phyloP scores from a whole-genome alignment of 1,140 invertebrate species.

The Panagrolaimus sp. region DNA sequence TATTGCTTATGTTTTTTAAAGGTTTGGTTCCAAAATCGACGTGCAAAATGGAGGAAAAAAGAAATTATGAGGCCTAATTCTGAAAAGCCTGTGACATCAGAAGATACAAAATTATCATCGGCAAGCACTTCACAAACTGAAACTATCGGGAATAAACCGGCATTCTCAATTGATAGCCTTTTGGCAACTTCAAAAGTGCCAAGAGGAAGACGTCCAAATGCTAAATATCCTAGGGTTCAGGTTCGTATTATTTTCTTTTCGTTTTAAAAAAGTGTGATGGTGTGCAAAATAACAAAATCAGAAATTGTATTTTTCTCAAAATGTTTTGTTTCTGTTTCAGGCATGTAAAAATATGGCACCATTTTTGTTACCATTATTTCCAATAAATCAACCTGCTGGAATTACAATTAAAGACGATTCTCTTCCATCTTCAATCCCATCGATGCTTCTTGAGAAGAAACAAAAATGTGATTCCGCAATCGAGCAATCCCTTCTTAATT shows the following conservation, averaged over 20 bases:
- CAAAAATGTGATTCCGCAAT: neutral
- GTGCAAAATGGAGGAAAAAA: conserved; percentile 78
- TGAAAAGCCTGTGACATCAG: neutral
- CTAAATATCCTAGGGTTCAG: conserved; percentile 61
- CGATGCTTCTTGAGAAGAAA: no score
- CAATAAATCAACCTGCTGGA: conserved; percentile 61
- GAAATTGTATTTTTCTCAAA: no score
- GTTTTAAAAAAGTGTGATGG: no score
- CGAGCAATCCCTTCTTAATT: neutral
- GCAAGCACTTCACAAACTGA: neutral
- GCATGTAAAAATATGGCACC: conserved; percentile 60
- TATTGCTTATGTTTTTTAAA: conserved; percentile 60
- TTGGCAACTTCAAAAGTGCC: conserved; percentile 55
- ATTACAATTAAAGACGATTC: conserved; percentile 36
- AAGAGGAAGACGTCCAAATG: conserved; percentile 60
- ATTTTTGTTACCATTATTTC: conserved; percentile 60
- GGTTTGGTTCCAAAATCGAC: conserved; percentile 89
- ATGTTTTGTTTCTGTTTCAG: conserved; percentile 33
- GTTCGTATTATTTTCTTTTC: no score
- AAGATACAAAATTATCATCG: neutral
- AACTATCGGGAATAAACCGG: neutral
- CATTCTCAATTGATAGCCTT: neutral
- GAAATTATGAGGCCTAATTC: neutral
- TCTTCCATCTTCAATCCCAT: neutral
- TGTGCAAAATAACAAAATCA: no score